Conservation (phyloP, 2,888 invertebrate species). For the Synergus japonicus region DNA sequence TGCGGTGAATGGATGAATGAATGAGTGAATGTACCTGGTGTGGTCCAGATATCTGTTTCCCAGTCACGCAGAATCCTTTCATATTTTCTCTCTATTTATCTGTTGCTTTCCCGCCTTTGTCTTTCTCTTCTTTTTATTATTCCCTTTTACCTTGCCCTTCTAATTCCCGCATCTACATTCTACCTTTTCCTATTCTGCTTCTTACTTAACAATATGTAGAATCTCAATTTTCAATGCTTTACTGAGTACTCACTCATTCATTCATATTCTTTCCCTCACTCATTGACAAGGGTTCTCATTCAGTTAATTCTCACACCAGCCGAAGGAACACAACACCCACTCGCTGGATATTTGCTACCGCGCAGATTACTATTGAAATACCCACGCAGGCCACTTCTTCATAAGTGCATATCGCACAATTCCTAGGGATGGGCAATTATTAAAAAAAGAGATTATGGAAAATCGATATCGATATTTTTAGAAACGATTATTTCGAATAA, state of each 20-base stretch:
- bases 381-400: conserved; percentile 26
- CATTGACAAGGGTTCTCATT: conserved; percentile 50
- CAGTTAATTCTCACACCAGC: conserved; percentile 10
- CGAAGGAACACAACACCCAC: conserved; percentile 13
- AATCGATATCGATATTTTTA: too few species aligned
- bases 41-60: conserved; percentile 2
- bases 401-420: conserved; percentile 29
- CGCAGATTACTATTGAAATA: conserved; percentile 35
- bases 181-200: conserved; percentile 21
- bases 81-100: conserved; percentile 35
- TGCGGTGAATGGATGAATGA: conserved; percentile 46
- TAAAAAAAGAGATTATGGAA: too few species aligned
- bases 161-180: conserved; percentile 11
- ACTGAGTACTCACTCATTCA: conserved; percentile 56
- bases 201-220: not conserved
- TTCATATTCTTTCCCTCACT: conserved; percentile 56
- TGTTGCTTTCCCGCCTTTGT: conserved; percentile 23
- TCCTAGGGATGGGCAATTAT: not conserved
- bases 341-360: conserved; percentile 26
- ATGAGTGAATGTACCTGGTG: conserved; percentile 48
- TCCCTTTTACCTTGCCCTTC: conserved; percentile 27
- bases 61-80: conserved; percentile 28
- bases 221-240: conserved; percentile 50
- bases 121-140: conserved; percentile 28
- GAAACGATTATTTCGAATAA: too few species aligned